A percentile compares a stretch with the other conserved stretches of the same genome.
Evolutionary conservation across 2,888 invertebrate genomes (phyloP).

Genomic region (Margaritifera margaritifera): DNA sequence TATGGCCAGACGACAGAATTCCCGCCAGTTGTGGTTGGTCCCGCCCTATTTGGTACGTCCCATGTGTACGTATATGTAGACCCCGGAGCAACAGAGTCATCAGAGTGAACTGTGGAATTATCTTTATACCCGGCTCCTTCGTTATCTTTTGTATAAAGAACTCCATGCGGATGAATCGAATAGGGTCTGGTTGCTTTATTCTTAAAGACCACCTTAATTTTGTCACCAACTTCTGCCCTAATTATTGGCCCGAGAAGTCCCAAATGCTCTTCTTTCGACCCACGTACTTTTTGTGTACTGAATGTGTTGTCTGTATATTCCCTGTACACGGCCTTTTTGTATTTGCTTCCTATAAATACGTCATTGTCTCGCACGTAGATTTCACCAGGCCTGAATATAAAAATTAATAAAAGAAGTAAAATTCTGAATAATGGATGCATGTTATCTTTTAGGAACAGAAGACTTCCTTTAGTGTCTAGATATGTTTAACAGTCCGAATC

Average conservation of each 20-base stretch:
- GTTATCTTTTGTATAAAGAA: slow-evolving; percentile 35
- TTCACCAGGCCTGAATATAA: slow-evolving; percentile 10
- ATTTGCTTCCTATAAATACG: slow-evolving; percentile 33
- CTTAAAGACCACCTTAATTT: slow-evolving; percentile 29
- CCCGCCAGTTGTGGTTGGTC: slow-evolving; percentile 26
- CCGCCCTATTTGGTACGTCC: slow-evolving; percentile 13
- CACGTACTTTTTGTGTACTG: slow-evolving; percentile 14
- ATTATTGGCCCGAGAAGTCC: slow-evolving; percentile 43
- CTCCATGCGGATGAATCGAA: slow-evolving; percentile 42
- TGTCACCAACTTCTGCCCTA: slow-evolving; percentile 36
- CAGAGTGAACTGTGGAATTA: slow-evolving; percentile 3
- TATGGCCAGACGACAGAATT: slow-evolving; percentile 44
- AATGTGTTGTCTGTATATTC: slow-evolving; percentile 37
- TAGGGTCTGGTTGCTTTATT: slow-evolving; percentile 37
- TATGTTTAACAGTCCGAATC: too few species aligned
- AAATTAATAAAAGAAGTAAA: background rate
- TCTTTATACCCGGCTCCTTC: slow-evolving; percentile 41
- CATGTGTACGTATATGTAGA: slow-evolving; percentile 27
- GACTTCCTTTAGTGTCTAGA: too few species aligned
- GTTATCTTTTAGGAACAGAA: too few species aligned
- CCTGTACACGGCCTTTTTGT: slow-evolving; percentile 38
- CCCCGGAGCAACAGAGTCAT: slow-evolving; percentile 20
- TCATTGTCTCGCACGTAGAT: slow-evolving; percentile 16
- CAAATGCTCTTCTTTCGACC: slow-evolving; percentile 31
- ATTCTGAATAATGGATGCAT: too few species aligned